Evolutionary conservation across 2,888 invertebrate species (phyloP), one percentile per base, ranked within the genome.

Genomic region (Ctena decussata): DNA sequence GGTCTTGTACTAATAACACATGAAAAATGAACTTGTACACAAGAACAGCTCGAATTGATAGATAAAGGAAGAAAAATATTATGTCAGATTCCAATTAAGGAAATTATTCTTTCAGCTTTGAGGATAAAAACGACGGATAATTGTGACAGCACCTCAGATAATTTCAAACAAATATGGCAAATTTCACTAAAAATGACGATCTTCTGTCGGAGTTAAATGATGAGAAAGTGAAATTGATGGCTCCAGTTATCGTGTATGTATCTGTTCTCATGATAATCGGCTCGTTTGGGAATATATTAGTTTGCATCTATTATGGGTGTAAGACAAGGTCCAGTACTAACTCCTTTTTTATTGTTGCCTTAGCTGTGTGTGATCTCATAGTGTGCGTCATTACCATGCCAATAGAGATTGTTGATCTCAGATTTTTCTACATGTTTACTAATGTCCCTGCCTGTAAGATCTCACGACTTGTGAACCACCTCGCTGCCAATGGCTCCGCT

Each of bases 381-480:
- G 84, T 82, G 2, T 92, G 92, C 57, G 57, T 78, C 44, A 37
- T 93, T 8, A 86, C 92, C 0, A 89, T 93, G 73, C 93, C 93
- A 0, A 85, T 91, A 1, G 93, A 93, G 77, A 92, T 93, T 35
- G 82, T 90, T 11, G 93, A 93, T 72, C 74, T 93, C 12, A 78
- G 91, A n/a, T 89, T 89, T 57, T 90, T 90, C 53, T 89, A 87
- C 74, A 91, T 86, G 60, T 93, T 92, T 57, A 76, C 85, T 35
- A 85, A 85, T 41, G 72, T 37, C 27, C 86, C 82, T 1, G 89
- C 90, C 3, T 93, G 93, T 72, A 90, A 91, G 30, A 37, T 90
- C 11, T 72, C 91, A 35, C 82, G 92, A 32, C 89, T 91, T 46
- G 41, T 90, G 5, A 91, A 90, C 41, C 84, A 90, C 39, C 86